Evolutionary conservation across 2,797 vertebrate genomes (phyloP).

Genomic region (Myotis myotis): DNA sequence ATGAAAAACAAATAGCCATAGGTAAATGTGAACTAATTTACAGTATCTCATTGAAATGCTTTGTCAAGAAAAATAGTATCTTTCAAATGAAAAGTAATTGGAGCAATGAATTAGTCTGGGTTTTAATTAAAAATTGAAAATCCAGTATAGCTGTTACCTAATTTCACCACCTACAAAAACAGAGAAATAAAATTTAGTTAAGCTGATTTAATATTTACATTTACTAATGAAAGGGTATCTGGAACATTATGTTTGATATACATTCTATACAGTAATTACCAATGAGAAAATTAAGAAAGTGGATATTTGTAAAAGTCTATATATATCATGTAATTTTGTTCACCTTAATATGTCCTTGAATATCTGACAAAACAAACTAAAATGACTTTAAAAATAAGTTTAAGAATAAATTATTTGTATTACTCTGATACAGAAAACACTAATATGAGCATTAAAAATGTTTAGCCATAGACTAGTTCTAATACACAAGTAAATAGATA

Average conservation of each 20-base stretch:
- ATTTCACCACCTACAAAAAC: slow-evolving; percentile 44
- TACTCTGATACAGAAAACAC: neutral
- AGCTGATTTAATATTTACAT: slow-evolving; percentile 47
- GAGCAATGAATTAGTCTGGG: slow-evolving; percentile 54
- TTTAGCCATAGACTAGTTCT: neutral
- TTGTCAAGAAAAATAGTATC: slow-evolving; percentile 64
- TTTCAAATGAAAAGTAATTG: slow-evolving; percentile 67
- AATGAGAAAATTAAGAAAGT: neutral
- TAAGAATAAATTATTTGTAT: neutral
- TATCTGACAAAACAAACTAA: neutral
- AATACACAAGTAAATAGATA: neutral
- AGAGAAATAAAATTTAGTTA: slow-evolving; percentile 50
- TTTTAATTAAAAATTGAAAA: slow-evolving; percentile 71
- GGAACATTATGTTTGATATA: neutral
- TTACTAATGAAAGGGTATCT: slow-evolving; percentile 25
- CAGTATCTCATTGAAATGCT: slow-evolving; percentile 57
- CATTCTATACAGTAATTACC: slow-evolving; percentile 15
- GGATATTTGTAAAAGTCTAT: neutral
- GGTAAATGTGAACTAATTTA: slow-evolving; percentile 61
- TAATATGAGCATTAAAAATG: slow-evolving; percentile 17
- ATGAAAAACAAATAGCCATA: slow-evolving; percentile 32
- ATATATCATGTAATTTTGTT: neutral
- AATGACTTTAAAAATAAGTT: neutral
- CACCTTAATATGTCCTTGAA: neutral
- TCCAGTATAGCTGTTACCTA: slow-evolving; percentile 32